Conservation (phyloP, 2,888 invertebrate genomes). For the Melitaea athalia region DNA sequence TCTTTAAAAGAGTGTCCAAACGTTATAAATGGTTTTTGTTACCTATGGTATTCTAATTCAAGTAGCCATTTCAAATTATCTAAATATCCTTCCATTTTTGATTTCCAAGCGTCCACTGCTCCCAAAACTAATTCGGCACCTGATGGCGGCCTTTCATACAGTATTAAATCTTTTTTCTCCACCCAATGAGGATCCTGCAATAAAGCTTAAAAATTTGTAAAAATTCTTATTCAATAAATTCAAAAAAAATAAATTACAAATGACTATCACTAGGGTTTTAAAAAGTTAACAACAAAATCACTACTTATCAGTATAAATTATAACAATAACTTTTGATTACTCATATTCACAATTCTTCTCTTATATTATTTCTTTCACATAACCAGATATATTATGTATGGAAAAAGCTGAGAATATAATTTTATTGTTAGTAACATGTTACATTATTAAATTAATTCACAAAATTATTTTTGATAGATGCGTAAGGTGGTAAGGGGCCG, state of each 20-base stretch:
- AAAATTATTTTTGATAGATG: no score
- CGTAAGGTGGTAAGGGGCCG: no score
- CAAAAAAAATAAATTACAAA: background rate
- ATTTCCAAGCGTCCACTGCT: conserved; percentile 86
- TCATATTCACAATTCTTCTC: no score
- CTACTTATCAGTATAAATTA: no score
- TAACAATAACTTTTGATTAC: no score
- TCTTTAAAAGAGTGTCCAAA: background rate
- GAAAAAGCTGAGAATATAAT: no score
- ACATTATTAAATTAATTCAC: no score
- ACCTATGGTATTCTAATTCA: conserved; percentile 86
- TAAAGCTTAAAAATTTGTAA: background rate
- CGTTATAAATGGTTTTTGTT: conserved; percentile 28
- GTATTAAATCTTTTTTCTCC: conserved; percentile 77
- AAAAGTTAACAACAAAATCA: background rate
- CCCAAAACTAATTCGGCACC: conserved; percentile 74
- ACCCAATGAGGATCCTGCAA: conserved; percentile 82
- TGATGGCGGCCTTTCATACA: conserved; percentile 82
- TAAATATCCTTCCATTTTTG: conserved; percentile 82
- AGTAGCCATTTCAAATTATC: conserved; percentile 87
- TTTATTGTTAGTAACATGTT: no score
- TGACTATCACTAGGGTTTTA: no score
- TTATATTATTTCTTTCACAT: no score
- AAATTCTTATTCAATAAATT: background rate
- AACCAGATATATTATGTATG: no score